Percentiles rank a stretch among this genome's conserved stretches.
phyloP scores from a whole-genome alignment of 2,797 vertebrate species.

The Poeciliopsis paucimaculata region DNA sequence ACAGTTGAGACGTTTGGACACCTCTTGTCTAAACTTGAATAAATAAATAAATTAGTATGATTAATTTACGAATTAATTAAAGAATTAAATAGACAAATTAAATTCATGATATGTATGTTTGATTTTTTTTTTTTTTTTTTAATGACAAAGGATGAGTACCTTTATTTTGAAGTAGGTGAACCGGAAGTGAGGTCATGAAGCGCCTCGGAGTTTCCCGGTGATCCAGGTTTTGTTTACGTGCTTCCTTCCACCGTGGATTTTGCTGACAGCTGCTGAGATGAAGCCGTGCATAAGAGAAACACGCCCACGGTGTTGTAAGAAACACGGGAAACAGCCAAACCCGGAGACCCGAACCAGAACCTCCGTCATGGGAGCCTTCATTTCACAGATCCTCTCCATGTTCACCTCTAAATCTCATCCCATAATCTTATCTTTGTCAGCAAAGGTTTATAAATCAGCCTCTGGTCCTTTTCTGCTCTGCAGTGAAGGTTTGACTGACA shows the following conservation, averaged over 20 bases:
- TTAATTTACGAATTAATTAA: too few relatives aligned
- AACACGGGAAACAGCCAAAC: too few relatives aligned
- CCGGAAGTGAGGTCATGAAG: not conserved
- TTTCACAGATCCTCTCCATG: constrained; percentile 87
- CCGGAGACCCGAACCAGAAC: not conserved
- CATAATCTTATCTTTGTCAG: too few relatives aligned
- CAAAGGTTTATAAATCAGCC: too few relatives aligned
- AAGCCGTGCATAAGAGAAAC: constrained; percentile 19
- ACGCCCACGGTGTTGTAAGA: not conserved
- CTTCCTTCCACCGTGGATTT: constrained; percentile 41
- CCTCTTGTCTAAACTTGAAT: too few relatives aligned
- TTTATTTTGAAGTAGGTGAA: constrained; percentile 7
- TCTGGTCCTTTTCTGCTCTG: too few relatives aligned
- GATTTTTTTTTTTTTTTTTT: too few relatives aligned
- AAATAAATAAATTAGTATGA: too few relatives aligned
- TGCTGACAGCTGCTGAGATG: constrained; percentile 33
- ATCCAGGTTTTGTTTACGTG: not conserved
- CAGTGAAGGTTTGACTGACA: too few relatives aligned
- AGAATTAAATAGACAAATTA: not conserved
- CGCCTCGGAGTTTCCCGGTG: not conserved
- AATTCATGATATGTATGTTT: not conserved
- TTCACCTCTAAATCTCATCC: constrained; percentile 67
- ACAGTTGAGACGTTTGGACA: too few relatives aligned
- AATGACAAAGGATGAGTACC: too few relatives aligned
- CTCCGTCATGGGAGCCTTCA: constrained; percentile 84